A percentile compares a stretch with the other conserved stretches of the same genome.
phyloP scores from a whole-genome alignment of 1,140 invertebrate species.

The Penaeus vannamei region DNA sequence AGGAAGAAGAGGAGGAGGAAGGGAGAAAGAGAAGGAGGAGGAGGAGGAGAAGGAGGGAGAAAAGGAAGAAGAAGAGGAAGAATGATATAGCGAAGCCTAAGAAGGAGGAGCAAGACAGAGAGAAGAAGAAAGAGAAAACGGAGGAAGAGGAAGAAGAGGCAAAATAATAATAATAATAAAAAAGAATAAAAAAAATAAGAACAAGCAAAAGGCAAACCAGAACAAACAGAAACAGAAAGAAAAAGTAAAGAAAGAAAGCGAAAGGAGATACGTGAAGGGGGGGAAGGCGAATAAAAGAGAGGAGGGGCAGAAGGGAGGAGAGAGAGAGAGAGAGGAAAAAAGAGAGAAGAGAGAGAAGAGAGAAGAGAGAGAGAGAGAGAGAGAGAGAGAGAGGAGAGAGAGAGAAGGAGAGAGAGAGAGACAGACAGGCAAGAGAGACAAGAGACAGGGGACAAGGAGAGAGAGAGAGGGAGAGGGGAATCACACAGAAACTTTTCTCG shows the following conservation, averaged over 20 bases:
- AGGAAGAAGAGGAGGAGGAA: not conserved
- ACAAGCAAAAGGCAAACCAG: too few species aligned
- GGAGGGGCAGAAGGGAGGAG: not conserved
- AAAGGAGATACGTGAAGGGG: not conserved
- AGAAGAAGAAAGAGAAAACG: not conserved
- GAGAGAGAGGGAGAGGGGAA: too few species aligned
- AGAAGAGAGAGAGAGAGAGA: too few species aligned
- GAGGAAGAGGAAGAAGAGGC: conserved; percentile 7
- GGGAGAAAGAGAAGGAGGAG: not conserved
- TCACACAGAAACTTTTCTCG: not conserved
- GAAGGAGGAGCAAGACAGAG: not conserved
- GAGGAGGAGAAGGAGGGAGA: not conserved
- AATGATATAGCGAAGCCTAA: not conserved
- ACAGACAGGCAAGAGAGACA: too few species aligned
- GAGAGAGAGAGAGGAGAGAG: too few species aligned
- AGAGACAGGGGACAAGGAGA: too few species aligned
- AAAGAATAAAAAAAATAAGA: too few species aligned
- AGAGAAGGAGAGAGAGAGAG: not conserved
- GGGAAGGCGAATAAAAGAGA: conserved; percentile 13
- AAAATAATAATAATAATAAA: too few species aligned
- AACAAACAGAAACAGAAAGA: too few species aligned
- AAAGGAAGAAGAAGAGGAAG: not conserved
- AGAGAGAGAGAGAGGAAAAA: too few species aligned
- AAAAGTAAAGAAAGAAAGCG: not conserved
- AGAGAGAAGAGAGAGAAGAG: too few species aligned